Conservation (phyloP, 2,888 invertebrate genomes). For the Spilarctia lutea region DNA sequence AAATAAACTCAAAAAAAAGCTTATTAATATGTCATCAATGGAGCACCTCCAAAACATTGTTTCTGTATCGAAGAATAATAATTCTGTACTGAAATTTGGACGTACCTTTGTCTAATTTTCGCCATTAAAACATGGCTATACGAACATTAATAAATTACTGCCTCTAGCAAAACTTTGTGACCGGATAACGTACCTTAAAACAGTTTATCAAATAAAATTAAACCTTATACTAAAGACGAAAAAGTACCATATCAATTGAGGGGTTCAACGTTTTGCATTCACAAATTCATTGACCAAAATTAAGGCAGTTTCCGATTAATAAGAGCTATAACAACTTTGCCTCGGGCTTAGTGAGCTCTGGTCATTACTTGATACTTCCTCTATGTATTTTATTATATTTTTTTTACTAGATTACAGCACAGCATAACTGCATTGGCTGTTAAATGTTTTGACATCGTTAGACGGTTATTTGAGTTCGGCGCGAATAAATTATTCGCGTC, state of each 20-base stretch:
- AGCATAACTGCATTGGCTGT: slow-evolving; percentile 53
- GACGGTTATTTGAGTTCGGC: slow-evolving; percentile 27
- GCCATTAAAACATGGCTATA: slow-evolving; percentile 76
- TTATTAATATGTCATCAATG: no score
- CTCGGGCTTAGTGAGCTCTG: slow-evolving; percentile 66
- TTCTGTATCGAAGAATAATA: slow-evolving; percentile 64
- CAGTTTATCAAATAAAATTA: slow-evolving; percentile 24
- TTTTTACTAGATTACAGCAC: slow-evolving; percentile 45
- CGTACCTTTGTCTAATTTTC: slow-evolving; percentile 76
- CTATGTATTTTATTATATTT: slow-evolving; percentile 56
- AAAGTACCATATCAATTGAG: slow-evolving; percentile 46
- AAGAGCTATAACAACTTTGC: slow-evolving; percentile 77
- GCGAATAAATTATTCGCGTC: slow-evolving; percentile 44
- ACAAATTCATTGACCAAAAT: slow-evolving; percentile 83
- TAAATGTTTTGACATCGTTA: slow-evolving; percentile 56
- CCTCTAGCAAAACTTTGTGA: slow-evolving; percentile 76
- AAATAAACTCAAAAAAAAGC: no score
- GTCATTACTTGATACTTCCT: slow-evolving; percentile 75
- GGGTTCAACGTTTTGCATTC: slow-evolving; percentile 72
- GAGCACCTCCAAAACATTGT: slow-evolving; percentile 18
- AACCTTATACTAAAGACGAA: slow-evolving; percentile 34
- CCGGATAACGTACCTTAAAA: slow-evolving; percentile 76
- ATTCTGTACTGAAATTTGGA: slow-evolving; percentile 73
- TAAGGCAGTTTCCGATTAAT: slow-evolving; percentile 81
- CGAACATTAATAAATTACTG: slow-evolving; percentile 81